A percentile compares a stretch with the other conserved stretches of the same genome.
These are phyloP conservation scores for Vandiemenella viatica DNA, from an alignment of 2,888 invertebrate species.

Conservation along the genomic window DNA sequence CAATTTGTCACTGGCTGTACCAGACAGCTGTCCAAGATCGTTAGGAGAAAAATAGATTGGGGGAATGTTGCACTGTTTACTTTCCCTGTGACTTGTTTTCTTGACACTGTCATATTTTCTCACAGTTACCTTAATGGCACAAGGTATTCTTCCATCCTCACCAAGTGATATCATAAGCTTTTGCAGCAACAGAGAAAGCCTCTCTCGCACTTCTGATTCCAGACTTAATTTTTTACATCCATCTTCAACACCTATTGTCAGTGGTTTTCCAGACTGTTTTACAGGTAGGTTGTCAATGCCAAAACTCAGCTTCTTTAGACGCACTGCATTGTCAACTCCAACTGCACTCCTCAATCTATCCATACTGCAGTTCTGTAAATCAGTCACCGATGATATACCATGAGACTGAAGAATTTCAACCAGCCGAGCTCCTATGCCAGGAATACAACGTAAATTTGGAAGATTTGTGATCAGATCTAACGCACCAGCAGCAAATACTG, in stretches of 20 bases:
- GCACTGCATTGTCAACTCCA: constrained; percentile 10
- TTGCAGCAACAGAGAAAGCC: constrained; percentile 49
- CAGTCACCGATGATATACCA: constrained; percentile 48
- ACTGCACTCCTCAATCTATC: constrained; percentile 34
- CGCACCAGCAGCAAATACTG: constrained; percentile 53
- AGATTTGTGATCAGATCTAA: constrained; percentile 49
- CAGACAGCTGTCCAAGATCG: constrained; percentile 28
- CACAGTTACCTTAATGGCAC: constrained; percentile 56
- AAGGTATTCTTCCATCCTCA: constrained; percentile 65
- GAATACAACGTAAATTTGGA: constrained; percentile 44
- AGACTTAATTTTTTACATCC: constrained; percentile 58
- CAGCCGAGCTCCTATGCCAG: constrained; percentile 62
- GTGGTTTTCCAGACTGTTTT: constrained; percentile 59
- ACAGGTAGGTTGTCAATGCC: constrained; percentile 62
- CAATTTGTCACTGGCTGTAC: constrained; percentile 32
- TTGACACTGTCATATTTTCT: constrained; percentile 53
- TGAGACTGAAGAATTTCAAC: constrained; percentile 46
- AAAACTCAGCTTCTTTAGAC: constrained; percentile 30
- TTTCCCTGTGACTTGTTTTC: constrained; percentile 55
- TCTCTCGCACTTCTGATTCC: constrained; percentile 57
- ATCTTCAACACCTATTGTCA: constrained; percentile 66
- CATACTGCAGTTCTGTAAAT: constrained; percentile 31
- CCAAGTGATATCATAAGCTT: constrained; percentile 53
- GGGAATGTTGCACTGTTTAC: constrained; percentile 56
- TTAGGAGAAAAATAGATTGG: constrained; percentile 43